Percentiles rank a stretch among this genome's conserved stretches.
Evolutionary conservation across 1,140 invertebrate genomes (phyloP).

Genomic region (Leptestheria dahalacensis): DNA sequence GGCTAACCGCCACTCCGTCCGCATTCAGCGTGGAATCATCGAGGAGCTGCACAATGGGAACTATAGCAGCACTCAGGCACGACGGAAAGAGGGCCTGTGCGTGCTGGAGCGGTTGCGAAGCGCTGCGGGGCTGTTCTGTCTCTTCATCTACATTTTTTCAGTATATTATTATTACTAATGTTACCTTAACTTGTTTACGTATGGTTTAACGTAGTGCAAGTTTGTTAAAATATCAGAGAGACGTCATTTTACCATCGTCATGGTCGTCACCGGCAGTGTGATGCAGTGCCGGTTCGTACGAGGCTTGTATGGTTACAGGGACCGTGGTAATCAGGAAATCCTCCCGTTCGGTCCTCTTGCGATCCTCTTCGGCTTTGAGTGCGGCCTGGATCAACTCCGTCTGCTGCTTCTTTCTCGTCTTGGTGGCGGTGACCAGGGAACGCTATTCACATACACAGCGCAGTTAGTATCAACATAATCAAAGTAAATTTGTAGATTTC

Average conservation of each 20-base stretch:
- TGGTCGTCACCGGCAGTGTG: conserved; percentile 69
- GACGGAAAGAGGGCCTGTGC: conserved; percentile 93
- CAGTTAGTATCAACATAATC: not conserved
- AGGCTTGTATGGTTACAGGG: conserved; percentile 85
- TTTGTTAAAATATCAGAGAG: too few relatives aligned
- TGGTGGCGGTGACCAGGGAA: conserved; percentile 93
- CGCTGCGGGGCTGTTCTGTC: conserved; percentile 43
- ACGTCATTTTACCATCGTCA: conserved; percentile 44
- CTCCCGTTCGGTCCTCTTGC: conserved; percentile 81
- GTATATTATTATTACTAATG: too few relatives aligned
- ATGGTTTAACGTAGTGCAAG: not conserved
- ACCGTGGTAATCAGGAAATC: conserved; percentile 95
- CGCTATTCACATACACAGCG: conserved; percentile 41
- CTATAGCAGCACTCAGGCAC: conserved; percentile 81
- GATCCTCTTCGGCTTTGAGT: conserved; percentile 86
- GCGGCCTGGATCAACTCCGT: conserved; percentile 93
- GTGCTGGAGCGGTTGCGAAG: conserved; percentile 45
- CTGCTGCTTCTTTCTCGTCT: conserved; percentile 95
- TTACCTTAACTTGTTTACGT: too few relatives aligned
- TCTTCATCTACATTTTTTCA: too few relatives aligned
- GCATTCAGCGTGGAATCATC: conserved; percentile 89
- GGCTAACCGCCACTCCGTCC: conserved; percentile 82
- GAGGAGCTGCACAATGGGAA: conserved; percentile 83
- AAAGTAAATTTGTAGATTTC: not conserved
- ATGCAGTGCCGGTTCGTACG: conserved; percentile 76